Evolutionary conservation across 2,797 vertebrate species (phyloP).

Genomic region (Ctenopoma kingsleyae): DNA sequence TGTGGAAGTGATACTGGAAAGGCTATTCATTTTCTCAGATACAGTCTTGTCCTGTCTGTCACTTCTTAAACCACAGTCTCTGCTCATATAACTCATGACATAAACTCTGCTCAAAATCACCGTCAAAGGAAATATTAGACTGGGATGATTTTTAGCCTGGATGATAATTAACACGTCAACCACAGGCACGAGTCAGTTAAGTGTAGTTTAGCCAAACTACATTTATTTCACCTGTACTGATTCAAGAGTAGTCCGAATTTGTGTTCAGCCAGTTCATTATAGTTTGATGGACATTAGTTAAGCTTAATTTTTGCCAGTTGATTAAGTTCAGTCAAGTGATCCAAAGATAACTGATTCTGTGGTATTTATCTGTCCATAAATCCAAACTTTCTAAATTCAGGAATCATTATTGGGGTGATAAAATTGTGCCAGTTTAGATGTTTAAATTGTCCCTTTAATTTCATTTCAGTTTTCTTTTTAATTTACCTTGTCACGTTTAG

Average conservation of each 20-base stretch:
- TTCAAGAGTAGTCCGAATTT: neutral
- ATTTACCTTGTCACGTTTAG: neutral
- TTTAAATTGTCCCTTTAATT: neutral
- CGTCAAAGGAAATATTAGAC: constrained; percentile 22
- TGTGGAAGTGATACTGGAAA: constrained; percentile 45
- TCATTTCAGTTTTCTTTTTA: constrained; percentile 8
- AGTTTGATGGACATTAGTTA: neutral
- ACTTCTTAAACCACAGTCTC: constrained; percentile 24
- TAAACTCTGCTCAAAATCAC: constrained; percentile 27
- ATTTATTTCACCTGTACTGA: neutral
- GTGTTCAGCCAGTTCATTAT: neutral
- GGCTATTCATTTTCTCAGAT: constrained; percentile 52
- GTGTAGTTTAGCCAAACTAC: neutral
- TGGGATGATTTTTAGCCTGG: constrained; percentile 4
- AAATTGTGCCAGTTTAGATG: too few relatives aligned
- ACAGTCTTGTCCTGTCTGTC: constrained; percentile 52
- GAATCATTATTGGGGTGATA: too few relatives aligned
- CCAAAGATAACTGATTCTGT: too few relatives aligned
- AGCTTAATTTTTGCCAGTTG: neutral
- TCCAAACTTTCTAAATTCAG: too few relatives aligned
- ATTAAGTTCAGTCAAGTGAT: neutral
- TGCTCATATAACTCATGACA: constrained; percentile 21
- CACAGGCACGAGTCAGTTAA: neutral
- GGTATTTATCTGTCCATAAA: too few relatives aligned
- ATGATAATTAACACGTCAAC: constrained; percentile 25